Evolutionary conservation across 2,113 vertebrate genomes (phyloP), one percentile per base, ranked within the genome.

Genomic region (Hoplias malabaricus): DNA sequence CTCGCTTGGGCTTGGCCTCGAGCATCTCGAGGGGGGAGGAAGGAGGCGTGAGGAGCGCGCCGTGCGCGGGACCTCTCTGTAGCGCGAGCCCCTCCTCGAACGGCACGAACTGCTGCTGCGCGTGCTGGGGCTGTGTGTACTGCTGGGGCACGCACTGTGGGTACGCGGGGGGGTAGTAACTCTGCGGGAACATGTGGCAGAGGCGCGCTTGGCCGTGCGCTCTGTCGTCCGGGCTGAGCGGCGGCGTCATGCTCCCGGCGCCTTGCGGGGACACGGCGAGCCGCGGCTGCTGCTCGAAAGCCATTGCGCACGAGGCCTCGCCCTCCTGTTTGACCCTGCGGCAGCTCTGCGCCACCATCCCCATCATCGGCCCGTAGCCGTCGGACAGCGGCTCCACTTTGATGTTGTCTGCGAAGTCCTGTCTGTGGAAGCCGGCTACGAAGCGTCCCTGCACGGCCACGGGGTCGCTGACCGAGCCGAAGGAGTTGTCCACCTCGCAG

Each of bases 11-110:
- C 75, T 98, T 98, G 89, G 94, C 82, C 62, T 98, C 97, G 79
- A 98, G 87, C 59, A 97, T 89, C 88, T 98, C 96, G 66, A 98
- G 92, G 0, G 98, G 98, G 1, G 98, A 99, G 0, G 96, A 94
- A 0, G 98, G 97, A 0, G 98, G 98, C 0, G 98, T 99, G 43
- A 97, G 94, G 78, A 97, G 91, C 9, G 94, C 91, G 29, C 96
- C 84, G 76, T 93, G 90, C 6, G 93, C 90, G 90, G 90, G 0
- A 93, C 92, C n/a, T 21, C 48, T 53, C 80, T 93, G 93, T 79
- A 96, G 78, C 69, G 86, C 87, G 12, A 96, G 90, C 34, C 89
- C 83, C 68, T 97, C 95, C 13, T 97, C 95, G 19, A 94, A 97
- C 77, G 95, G 87, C 68, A 92, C 91, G 0, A 92, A 86, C 38